Conservation (phyloP, 1,140 invertebrate species). For the Yoshiicerus persimilis region DNA sequence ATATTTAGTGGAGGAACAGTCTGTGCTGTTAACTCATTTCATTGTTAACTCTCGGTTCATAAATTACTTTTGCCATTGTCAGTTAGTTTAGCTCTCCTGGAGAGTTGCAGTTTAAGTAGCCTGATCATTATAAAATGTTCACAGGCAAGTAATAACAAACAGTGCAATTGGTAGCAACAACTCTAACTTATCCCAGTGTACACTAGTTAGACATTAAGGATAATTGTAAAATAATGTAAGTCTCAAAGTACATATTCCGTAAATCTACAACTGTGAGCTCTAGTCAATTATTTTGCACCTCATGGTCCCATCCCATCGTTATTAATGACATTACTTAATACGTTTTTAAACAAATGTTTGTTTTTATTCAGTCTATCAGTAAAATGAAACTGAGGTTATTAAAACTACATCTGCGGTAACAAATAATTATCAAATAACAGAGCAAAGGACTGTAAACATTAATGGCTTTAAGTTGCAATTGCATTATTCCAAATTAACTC, state of each 20-base stretch:
- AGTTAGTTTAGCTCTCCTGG: neutral
- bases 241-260: too few species aligned
- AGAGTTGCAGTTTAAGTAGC: neutral
- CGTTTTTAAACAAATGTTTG: too few species aligned
- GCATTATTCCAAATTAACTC: too few species aligned
- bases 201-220: neutral
- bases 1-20: neutral
- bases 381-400: too few species aligned
- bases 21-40: neutral
- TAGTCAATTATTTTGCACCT: neutral
- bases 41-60: neutral
- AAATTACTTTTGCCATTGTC: neutral
- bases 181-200: too few species aligned
- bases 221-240: neutral
- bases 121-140: neutral
- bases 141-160: neutral
- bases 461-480: too few species aligned
- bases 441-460: too few species aligned
- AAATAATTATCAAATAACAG: too few species aligned
- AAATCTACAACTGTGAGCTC: neutral
- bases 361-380: too few species aligned
- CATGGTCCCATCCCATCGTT: too few species aligned
- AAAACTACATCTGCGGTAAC: too few species aligned
- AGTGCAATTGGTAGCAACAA: neutral
- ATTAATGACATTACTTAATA: too few species aligned